These are phyloP conservation scores for Lophura nycthemera DNA, from an alignment of 2,113 vertebrate species.

Conservation along the genomic window DNA sequence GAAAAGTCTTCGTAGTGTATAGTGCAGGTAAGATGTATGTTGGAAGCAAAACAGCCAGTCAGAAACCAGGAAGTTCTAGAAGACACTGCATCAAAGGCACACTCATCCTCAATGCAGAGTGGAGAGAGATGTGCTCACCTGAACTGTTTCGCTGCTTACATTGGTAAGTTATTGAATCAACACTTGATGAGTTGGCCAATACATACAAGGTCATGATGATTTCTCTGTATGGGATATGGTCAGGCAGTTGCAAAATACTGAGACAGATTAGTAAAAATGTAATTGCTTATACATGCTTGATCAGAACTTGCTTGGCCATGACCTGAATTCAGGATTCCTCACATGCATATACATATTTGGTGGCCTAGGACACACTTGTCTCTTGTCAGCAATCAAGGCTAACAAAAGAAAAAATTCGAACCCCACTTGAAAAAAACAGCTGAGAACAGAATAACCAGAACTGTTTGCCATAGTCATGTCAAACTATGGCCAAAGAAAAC, in stretches of 20 bases:
- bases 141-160: background rate
- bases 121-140: background rate
- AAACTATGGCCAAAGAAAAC: background rate
- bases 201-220: background rate
- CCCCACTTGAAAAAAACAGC: background rate
- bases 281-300: background rate
- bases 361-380: background rate
- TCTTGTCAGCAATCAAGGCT: background rate
- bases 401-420: background rate
- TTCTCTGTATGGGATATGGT: background rate
- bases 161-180: background rate
- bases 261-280: background rate
- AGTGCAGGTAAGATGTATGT: accelerated
- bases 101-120: background rate
- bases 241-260: background rate
- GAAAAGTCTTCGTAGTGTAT: background rate
- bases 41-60: background rate
- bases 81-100: background rate
- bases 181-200: background rate
- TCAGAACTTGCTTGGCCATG: background rate
- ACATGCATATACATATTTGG: background rate
- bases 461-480: background rate
- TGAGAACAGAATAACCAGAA: background rate
- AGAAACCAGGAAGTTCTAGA: background rate
- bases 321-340: background rate